phyloP scores from a whole-genome alignment of 2,797 vertebrate species.

The Cossypha niveicapilla region DNA sequence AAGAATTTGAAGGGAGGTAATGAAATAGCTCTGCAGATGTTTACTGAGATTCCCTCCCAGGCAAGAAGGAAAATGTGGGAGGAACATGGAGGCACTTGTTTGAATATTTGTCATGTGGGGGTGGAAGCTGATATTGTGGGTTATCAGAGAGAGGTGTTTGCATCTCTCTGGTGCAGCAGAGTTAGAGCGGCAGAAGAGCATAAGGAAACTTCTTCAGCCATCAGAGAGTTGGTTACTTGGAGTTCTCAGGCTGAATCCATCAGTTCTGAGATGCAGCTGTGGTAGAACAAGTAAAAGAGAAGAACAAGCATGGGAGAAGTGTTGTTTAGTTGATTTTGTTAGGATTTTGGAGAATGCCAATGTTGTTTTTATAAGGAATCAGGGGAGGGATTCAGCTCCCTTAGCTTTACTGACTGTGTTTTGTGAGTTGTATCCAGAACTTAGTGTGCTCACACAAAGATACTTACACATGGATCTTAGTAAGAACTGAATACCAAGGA shows the following conservation, averaged over 20 bases:
- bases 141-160: background rate
- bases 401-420: background rate
- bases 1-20: background rate
- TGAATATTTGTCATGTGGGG: constrained; percentile 33
- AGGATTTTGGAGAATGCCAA: background rate
- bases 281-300: background rate
- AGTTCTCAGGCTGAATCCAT: background rate
- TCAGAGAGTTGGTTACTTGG: fast-evolving
- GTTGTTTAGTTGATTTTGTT: background rate
- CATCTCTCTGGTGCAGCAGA: background rate
- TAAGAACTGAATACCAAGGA: background rate
- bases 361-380: background rate
- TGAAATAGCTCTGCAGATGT: constrained; percentile 30
- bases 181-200: background rate
- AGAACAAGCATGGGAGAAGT: background rate
- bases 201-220: background rate
- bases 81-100: constrained; percentile 3
- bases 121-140: background rate
- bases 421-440: background rate
- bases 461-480: background rate
- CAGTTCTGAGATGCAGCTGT: background rate
- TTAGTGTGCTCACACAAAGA: background rate
- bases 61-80: constrained; percentile 24
- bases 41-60: constrained; percentile 21
- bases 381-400: background rate